Evolutionary conservation across 2,888 invertebrate genomes (phyloP).

Genomic region (Lomographa bimaculata): DNA sequence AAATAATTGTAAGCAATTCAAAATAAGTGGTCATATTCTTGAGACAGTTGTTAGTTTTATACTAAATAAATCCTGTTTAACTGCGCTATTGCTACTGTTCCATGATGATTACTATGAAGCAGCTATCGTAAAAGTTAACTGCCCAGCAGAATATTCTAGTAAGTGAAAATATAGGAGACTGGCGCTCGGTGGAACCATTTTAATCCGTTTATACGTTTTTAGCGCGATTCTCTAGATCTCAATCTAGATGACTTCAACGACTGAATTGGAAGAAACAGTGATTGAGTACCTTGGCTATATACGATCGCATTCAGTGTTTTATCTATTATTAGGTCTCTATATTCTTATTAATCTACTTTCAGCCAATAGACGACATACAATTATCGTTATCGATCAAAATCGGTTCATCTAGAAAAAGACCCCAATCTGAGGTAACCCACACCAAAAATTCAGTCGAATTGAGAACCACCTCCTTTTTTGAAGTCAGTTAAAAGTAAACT

Average conservation of each 20-base stretch:
- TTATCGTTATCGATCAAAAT: too few relatives aligned
- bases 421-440: too few relatives aligned
- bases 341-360: too few relatives aligned
- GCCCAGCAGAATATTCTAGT: constrained; percentile 21
- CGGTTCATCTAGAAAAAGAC: too few relatives aligned
- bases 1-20: too few relatives aligned
- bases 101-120: constrained; percentile 32
- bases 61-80: constrained; percentile 35
- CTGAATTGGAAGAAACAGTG: constrained; percentile 5
- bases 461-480: too few relatives aligned
- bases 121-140: constrained; percentile 40
- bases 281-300: too few relatives aligned
- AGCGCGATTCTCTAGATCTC: constrained; percentile 8
- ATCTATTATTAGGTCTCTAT: too few relatives aligned
- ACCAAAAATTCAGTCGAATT: too few relatives aligned
- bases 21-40: constrained; percentile 14
- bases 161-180: constrained; percentile 26
- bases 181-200: constrained; percentile 15
- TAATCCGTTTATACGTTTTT: constrained; percentile 12
- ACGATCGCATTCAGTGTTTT: too few relatives aligned
- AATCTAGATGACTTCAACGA: constrained; percentile 2
- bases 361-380: too few relatives aligned
- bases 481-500: too few relatives aligned
- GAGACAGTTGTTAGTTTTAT: constrained; percentile 26
- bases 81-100: constrained; percentile 32